Evolutionary conservation across 2,113 vertebrate species (phyloP).

Genomic region (Sinocyclocheilus anophthalmus): DNA sequence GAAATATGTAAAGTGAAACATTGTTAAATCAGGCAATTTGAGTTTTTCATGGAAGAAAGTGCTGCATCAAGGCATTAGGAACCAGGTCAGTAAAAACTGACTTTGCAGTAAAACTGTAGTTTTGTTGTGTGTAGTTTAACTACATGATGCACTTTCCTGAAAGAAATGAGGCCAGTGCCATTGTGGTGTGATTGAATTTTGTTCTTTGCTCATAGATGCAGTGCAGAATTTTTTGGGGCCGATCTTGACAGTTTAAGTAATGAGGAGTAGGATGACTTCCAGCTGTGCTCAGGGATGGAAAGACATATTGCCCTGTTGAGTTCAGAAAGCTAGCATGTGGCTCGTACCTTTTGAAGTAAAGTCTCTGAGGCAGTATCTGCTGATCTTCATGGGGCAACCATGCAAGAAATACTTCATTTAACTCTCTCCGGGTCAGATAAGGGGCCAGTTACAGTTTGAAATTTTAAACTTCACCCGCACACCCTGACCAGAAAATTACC

Average conservation of each 20-base stretch:
- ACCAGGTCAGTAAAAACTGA: conserved; percentile 16
- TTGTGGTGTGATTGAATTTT: conserved; percentile 23
- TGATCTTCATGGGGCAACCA: conserved; percentile 19
- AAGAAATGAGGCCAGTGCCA: conserved; percentile 43
- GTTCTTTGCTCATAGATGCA: conserved; percentile 19
- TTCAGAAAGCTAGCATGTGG: conserved; percentile 26
- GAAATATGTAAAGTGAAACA: background rate
- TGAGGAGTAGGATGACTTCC: conserved; percentile 45
- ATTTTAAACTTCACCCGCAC: background rate
- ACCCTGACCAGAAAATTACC: background rate
- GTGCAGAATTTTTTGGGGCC: conserved; percentile 34
- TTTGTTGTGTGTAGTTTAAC: conserved; percentile 5
- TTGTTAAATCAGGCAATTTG: background rate
- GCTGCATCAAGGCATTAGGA: background rate
- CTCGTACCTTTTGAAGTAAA: conserved; percentile 22
- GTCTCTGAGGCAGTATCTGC: conserved; percentile 6
- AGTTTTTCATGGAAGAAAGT: background rate
- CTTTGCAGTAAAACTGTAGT: conserved; percentile 14
- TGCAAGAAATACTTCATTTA: conserved; percentile 16
- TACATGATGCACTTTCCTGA: conserved; percentile 33
- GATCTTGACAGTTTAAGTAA: conserved; percentile 52
- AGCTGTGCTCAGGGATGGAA: conserved; percentile 47
- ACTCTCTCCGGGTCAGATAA: conserved; percentile 10
- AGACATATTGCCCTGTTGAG: conserved; percentile 43
- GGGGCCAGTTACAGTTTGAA: background rate